Conservation (phyloP, 2,888 invertebrate species). For the Perizoma flavofasciatum region DNA sequence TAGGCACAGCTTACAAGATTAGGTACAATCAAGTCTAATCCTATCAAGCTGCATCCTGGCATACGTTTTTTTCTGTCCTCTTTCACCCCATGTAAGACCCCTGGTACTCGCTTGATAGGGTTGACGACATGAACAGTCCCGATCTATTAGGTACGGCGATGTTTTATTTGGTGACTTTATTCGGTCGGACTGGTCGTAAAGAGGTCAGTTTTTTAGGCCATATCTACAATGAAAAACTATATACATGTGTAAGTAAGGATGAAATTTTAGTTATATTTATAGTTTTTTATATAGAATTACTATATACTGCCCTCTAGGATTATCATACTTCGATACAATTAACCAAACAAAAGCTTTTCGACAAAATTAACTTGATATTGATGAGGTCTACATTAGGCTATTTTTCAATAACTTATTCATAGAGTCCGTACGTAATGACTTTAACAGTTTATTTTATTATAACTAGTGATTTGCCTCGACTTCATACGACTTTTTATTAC, state of each 20-base stretch:
- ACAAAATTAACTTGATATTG: slow-evolving; percentile 3
- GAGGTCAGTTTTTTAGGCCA: slow-evolving; percentile 20
- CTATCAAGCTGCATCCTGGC: no score
- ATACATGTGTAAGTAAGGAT: background rate
- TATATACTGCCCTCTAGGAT: no score
- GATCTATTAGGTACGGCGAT: slow-evolving; percentile 9
- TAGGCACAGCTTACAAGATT: no score
- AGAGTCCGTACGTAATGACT: slow-evolving; percentile 1
- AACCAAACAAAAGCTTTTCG: background rate
- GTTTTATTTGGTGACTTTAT: slow-evolving; percentile 31
- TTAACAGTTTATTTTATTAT: slow-evolving; percentile 2
- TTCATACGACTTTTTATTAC: background rate
- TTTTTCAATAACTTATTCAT: slow-evolving; percentile 16
- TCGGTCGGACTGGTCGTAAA: slow-evolving; percentile 28
- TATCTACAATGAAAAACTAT: background rate
- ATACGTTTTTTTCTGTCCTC: no score
- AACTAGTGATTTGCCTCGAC: background rate
- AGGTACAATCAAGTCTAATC: no score
- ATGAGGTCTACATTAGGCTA: slow-evolving; percentile 2
- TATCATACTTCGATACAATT: no score
- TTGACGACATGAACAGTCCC: no score
- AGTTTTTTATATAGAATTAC: no score
- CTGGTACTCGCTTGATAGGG: no score
- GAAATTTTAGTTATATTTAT: background rate
- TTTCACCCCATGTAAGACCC: no score